Evolutionary conservation across 2,797 vertebrate genomes (phyloP), one percentile per base, ranked within the genome.

Genomic region (Sandelia bainsii): DNA sequence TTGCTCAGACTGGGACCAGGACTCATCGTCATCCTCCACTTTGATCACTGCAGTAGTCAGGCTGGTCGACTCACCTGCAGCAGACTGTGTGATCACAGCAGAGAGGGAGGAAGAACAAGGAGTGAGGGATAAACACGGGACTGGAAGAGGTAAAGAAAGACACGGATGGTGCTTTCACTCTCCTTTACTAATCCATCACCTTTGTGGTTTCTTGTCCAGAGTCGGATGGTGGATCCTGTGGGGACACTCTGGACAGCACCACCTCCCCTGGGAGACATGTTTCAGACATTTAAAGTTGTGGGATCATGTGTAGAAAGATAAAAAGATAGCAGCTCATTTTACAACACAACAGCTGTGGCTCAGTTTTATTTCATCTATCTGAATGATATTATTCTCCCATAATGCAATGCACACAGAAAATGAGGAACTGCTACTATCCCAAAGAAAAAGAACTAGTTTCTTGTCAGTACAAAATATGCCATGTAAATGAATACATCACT

Each of bases 1-100:
- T 22, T 27, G 63, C 34, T 85, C 72, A n/a, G 67, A 1, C 37
- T 16, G 64, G 12, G 73, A 77, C 85, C 86, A 85, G 57, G 73
- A 53, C 10, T 84, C 83, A 1, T 83, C 77, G 0, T 87, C 71
- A 3, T 83, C 84, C 77, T 93, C 92, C 82, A 88, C 74, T 46
- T 93, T 93, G 81, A 93, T 89, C 20, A 82, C 70, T 0, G 62
- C 29, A 0, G 20, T 1, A 11, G 72, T 44, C 53, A 52, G 45
- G 8, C 20, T 17, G 32, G 9, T 4, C 0, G 64, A 11, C 9
- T 67, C 67, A 0, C 6, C 81, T 25, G 50, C 61, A 13, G 69
- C n/a, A 1, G 74, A 50, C 89, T 89, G 80, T 89, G 80, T 0
- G 13, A 0, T 19, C 46, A 62, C 50, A 73, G 23, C 39, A 48